Base-by-base conservation (phyloP, 2,113 vertebrate genomes). In the Antechinus flavipes region DNA sequence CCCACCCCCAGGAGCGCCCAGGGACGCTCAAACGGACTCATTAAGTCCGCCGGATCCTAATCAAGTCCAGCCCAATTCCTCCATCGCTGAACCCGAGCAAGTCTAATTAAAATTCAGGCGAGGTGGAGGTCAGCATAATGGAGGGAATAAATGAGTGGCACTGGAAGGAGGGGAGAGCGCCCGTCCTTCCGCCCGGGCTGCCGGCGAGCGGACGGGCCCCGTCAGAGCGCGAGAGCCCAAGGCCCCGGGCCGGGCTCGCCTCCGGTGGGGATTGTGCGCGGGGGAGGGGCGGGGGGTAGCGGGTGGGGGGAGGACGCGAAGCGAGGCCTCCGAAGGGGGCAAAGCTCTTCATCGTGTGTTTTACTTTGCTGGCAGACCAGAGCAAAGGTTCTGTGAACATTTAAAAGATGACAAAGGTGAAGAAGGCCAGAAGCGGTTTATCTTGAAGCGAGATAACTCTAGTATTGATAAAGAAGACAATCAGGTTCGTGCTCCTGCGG, bases 381-480 rank as follows among this genome's bases (percentile, higher is more conserved):
- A 99, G 98, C 99, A 99, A 99, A 99, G 99, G 98, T 99, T 99
- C 98, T 99, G 98, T 98, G 99, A 99, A 98, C 99, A 99, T 99
- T 99, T 99, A 99, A 99, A 99, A 99, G 99, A 99, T 98, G 99
- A 99, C 98, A 99, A 99, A 98, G 97, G 98, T 98, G 99, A 99
- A 98, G 99, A 99, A 98, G 99, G 98, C 98, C 99, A 99, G 99
- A 99, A 99, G 98, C 98, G 99, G 98, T 99, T 99, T 99, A 99
- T 99, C 99, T 99, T 99, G 98, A 99, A 99, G 98, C 98, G 99
- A 98, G 99, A 99, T 99, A 99, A 99, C 98, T 99, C 99, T 99
- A 99, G 99, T 99, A 98, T 99, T 98, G 99, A 99, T 99, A 99
- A 99, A 99, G 99, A 99, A 98, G 99, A 99, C 98, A 98, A 98